These are phyloP conservation scores for Propithecus coquereli DNA, from an alignment of 2,113 vertebrate species.

Conservation along the genomic window DNA sequence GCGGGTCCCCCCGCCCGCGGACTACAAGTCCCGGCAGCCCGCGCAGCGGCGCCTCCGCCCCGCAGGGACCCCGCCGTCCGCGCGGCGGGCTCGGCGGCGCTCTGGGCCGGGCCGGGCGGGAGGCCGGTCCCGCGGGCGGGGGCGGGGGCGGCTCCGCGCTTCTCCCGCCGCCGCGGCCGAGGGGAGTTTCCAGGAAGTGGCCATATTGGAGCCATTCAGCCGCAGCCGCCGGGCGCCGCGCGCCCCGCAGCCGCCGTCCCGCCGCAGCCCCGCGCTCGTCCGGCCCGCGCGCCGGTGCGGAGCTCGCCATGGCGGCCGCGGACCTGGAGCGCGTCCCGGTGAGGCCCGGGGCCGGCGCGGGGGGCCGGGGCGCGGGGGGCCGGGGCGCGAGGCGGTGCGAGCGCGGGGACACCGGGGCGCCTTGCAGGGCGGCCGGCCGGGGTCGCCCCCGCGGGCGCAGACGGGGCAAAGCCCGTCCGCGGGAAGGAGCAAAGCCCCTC, in stretches of 20 bases:
- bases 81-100: slow-evolving; percentile 2
- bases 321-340: slow-evolving; percentile 93
- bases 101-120: slow-evolving; percentile 19
- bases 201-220: slow-evolving; percentile 91
- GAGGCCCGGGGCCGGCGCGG: slow-evolving; percentile 43
- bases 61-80: slow-evolving; percentile 11
- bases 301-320: slow-evolving; percentile 90
- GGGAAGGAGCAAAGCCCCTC: neutral
- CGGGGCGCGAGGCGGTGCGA: slow-evolving; percentile 28
- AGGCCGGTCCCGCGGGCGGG: slow-evolving; percentile 52
- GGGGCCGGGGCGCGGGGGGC: neutral
- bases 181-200: slow-evolving; percentile 89
- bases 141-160: slow-evolving; percentile 63
- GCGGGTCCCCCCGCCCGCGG: neutral
- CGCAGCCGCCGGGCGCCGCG: slow-evolving; percentile 79
- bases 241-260: slow-evolving; percentile 77
- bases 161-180: slow-evolving; percentile 69
- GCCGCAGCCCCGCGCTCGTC: slow-evolving; percentile 55
- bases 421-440: neutral
- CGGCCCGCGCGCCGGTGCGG: slow-evolving; percentile 38
- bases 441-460: neutral
- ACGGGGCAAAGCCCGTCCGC: neutral
- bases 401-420: neutral
- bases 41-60: neutral
- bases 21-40: slow-evolving; percentile 78